These are phyloP conservation scores for Operophtera brumata DNA, from an alignment of 2,888 invertebrate species.

Conservation along the genomic window DNA sequence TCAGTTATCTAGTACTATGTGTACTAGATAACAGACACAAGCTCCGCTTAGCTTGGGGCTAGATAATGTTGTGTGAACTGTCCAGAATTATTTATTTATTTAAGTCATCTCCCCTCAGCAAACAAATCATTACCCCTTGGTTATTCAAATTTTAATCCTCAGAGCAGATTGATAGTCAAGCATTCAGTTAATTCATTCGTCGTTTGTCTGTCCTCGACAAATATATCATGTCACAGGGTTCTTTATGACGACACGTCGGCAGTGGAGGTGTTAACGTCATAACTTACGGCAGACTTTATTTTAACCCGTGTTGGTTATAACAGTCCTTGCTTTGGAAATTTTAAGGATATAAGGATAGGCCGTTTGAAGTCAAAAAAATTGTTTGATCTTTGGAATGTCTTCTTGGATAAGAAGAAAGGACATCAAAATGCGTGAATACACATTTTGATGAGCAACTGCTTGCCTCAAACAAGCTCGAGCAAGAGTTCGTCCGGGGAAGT, in stretches of 20 bases:
- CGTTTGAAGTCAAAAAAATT: constrained; percentile 9
- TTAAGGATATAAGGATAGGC: constrained; percentile 1
- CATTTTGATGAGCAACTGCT: too few species aligned
- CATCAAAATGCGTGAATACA: too few species aligned
- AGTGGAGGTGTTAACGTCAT: constrained; percentile 24
- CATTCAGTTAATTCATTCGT: constrained; percentile 12
- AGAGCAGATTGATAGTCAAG: constrained; percentile 3
- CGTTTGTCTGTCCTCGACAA: constrained; percentile 7
- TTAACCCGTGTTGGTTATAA: constrained; percentile 14
- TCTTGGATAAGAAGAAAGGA: too few species aligned
- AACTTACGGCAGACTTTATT: constrained; percentile 20
- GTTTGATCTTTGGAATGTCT: constrained; percentile 4
- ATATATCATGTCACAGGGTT: constrained; percentile 16
- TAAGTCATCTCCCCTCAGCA: not conserved
- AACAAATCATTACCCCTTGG: not conserved
- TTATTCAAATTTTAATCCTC: constrained; percentile 1
- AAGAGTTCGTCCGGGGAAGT: too few species aligned
- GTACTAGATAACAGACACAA: too few species aligned
- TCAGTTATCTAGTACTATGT: too few species aligned
- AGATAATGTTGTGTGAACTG: too few species aligned
- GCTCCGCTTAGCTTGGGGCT: too few species aligned
- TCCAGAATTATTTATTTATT: too few species aligned
- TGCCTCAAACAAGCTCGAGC: too few species aligned
- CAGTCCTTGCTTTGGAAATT: constrained; percentile 7
- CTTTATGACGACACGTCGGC: constrained; percentile 17